Conservation (phyloP, 2,888 invertebrate genomes). For the Drosophila pseudotalamancana region DNA sequence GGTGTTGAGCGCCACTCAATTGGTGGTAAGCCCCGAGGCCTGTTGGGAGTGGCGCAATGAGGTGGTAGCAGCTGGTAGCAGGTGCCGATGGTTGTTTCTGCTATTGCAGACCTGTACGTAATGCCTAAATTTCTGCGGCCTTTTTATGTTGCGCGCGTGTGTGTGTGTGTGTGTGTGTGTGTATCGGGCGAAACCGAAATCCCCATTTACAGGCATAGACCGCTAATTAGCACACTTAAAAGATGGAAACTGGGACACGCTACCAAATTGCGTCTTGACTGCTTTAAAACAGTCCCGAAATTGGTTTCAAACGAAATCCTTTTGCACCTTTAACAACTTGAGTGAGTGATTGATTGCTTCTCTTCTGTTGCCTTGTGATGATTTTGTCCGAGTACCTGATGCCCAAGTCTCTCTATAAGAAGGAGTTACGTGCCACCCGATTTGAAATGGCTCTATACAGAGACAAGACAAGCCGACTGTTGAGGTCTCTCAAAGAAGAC, state of each 20-base stretch:
- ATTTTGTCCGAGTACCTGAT: no score
- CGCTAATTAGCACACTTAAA: conserved; percentile 62
- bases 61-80: background rate
- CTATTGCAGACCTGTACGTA: background rate
- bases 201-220: background rate
- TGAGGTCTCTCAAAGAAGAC: no score
- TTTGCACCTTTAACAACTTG: background rate
- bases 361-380: no score
- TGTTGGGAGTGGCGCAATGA: no score
- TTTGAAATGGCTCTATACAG: no score
- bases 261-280: background rate
- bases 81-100: background rate
- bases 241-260: conserved; percentile 4
- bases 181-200: background rate
- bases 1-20: conserved; percentile 35
- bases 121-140: conserved; percentile 16
- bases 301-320: conserved; percentile 1
- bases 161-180: conserved; percentile 2
- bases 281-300: background rate
- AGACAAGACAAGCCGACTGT: no score
- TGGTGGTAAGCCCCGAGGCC: conserved; percentile 33
- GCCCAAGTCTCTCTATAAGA: no score
- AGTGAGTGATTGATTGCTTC: conserved; percentile 3
- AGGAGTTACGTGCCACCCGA: no score
- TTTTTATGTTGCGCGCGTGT: conserved; percentile 5